These are phyloP conservation scores for Lordiphosa collinella DNA, from an alignment of 1,140 invertebrate genomes.

Conservation along the genomic window DNA sequence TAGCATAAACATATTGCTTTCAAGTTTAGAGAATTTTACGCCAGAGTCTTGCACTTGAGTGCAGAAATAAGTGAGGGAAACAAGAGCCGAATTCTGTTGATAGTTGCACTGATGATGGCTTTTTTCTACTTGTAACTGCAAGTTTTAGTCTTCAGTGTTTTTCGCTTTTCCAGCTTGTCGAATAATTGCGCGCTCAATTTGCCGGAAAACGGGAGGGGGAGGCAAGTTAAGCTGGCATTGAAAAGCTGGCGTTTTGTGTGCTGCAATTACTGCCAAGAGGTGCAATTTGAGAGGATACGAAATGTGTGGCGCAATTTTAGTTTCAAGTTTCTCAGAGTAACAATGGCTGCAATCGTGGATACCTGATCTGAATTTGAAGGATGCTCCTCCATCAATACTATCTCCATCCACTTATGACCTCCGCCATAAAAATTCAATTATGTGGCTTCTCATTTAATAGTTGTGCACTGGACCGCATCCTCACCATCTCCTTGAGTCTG, in stretches of 20 bases:
- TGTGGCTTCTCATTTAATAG: slow-evolving; percentile 31
- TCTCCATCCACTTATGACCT: not conserved
- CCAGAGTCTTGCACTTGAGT: slow-evolving; percentile 13
- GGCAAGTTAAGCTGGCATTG: slow-evolving; percentile 17
- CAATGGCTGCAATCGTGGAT: too few species aligned
- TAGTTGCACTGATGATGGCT: not conserved
- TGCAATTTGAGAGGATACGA: not conserved
- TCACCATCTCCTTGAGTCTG: slow-evolving; percentile 14
- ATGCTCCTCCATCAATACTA: too few species aligned
- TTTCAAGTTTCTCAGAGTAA: too few species aligned
- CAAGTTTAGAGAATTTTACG: slow-evolving; percentile 26
- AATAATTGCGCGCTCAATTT: slow-evolving; percentile 32
- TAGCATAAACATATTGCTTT: slow-evolving; percentile 33
- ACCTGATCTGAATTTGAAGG: too few species aligned
- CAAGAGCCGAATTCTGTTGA: not conserved
- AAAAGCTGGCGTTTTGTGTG: slow-evolving; percentile 27
- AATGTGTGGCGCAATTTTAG: too few species aligned
- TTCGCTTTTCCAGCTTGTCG: slow-evolving; percentile 24
- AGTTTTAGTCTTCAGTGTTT: slow-evolving; percentile 5
- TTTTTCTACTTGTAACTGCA: slow-evolving; percentile 10
- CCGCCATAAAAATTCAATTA: slow-evolving; percentile 64
- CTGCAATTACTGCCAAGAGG: slow-evolving; percentile 40
- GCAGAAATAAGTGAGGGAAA: not conserved
- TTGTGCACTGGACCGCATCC: slow-evolving; percentile 3
- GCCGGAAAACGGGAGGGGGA: slow-evolving; percentile 11